phyloP scores from a whole-genome alignment of 2,888 invertebrate species.

The Neocrepidodera transversa region DNA sequence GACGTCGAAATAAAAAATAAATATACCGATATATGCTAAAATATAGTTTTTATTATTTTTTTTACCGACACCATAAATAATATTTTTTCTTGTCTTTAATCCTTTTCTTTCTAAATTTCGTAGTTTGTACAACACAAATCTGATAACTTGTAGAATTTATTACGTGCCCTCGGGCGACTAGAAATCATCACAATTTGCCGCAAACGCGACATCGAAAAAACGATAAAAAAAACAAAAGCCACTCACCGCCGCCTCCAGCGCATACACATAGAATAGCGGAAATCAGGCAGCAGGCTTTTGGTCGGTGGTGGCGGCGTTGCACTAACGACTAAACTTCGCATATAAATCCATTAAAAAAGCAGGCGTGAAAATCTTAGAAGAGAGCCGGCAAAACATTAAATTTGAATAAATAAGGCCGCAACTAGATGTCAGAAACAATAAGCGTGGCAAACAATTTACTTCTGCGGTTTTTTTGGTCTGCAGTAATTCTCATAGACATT shows the following conservation, averaged over 20 bases:
- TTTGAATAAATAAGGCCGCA: slow-evolving; percentile 52
- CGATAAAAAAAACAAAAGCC: slow-evolving; percentile 9
- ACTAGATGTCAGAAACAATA: slow-evolving; percentile 52
- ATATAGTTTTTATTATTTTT: no score
- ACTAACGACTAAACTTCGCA: slow-evolving; percentile 32
- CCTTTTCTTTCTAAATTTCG: no score
- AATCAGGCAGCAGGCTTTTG: slow-evolving; percentile 11
- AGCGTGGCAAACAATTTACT: slow-evolving; percentile 48
- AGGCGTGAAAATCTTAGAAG: slow-evolving; percentile 33
- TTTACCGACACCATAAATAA: no score
- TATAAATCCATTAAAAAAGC: slow-evolving; percentile 47
- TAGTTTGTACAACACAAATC: no score
- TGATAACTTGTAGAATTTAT: slow-evolving; percentile 4
- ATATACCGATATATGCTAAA: no score
- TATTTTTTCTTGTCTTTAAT: no score
- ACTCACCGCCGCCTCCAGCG: slow-evolving; percentile 4
- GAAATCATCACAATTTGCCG: slow-evolving; percentile 17
- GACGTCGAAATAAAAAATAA: no score
- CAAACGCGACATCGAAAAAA: slow-evolving; percentile 12
- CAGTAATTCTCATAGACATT: slow-evolving; percentile 16
- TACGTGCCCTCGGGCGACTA: background rate
- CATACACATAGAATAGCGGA: slow-evolving; percentile 20
- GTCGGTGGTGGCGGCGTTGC: slow-evolving; percentile 7
- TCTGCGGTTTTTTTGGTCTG: slow-evolving; percentile 32
- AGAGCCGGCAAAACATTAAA: slow-evolving; percentile 47